Evolutionary conservation across 2,888 invertebrate species (phyloP).

Genomic region (Temnothorax ravouxi): DNA sequence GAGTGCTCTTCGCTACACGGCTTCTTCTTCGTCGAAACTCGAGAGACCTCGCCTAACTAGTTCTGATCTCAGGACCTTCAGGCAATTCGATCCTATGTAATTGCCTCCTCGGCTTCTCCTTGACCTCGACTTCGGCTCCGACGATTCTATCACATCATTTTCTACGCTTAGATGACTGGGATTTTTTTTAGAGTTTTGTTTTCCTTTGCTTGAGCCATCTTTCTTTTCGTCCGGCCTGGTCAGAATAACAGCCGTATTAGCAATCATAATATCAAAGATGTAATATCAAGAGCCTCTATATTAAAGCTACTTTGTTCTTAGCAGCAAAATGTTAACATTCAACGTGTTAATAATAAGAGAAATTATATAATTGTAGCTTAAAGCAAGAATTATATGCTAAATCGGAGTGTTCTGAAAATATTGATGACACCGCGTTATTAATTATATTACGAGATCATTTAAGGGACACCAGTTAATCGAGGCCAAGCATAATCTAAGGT

Average conservation of each 20-base stretch:
- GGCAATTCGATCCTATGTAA: conserved; percentile 74
- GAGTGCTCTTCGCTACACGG: not conserved
- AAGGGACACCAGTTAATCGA: conserved; percentile 49
- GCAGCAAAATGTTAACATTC: not conserved
- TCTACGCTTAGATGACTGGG: conserved; percentile 59
- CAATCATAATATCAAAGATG: not conserved
- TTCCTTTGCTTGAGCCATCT: not conserved
- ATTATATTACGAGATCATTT: conserved; percentile 62
- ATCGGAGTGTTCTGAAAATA: not conserved
- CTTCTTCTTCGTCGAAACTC: conserved; percentile 52
- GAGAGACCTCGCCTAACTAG: conserved; percentile 53
- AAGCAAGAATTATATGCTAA: not conserved
- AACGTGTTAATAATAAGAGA: not conserved
- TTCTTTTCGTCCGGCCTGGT: not conserved
- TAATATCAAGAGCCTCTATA: not conserved
- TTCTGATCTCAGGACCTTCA: conserved; percentile 63
- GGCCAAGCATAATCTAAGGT: conserved; percentile 51
- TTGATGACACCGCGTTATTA: conserved; percentile 7
- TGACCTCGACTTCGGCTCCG: conserved; percentile 65
- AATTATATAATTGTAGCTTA: not conserved
- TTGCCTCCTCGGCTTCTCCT: conserved; percentile 73
- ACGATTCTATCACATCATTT: conserved; percentile 71
- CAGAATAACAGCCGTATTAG: conserved; percentile 21
- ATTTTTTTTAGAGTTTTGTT: conserved; percentile 26
- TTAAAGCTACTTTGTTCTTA: not conserved